Base-by-base conservation (phyloP, 2,888 invertebrate species). In the Unio delphinus region DNA sequence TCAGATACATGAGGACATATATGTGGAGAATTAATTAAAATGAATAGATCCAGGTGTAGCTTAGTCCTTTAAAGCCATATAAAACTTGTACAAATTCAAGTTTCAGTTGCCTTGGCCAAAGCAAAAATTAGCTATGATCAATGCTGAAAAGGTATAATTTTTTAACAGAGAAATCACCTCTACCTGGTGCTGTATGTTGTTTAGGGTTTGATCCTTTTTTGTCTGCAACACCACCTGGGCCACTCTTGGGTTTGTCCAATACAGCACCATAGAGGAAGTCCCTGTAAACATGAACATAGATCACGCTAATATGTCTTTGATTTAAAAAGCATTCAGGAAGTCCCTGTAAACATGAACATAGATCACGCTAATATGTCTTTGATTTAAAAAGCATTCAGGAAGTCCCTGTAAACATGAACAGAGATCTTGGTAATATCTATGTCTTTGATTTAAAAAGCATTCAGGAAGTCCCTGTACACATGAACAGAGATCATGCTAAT, bases 251-350 rank as follows among this genome's bases (percentile, higher is more conserved):
- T 70, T 80, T 85, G 66, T 86, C 86, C 57, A 86, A 69, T 18
- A 85, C 65, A 28, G 83, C 80, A 34, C 82, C 84, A 79, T 83
- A 86, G 64, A 86, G 67, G 69, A 81, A 80, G 11, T 74, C 76
- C 85, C 84, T 88, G 72, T 86, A 45, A 45, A 45, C 15, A 45
- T 45, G 45, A 45, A 64, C 20, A 45, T 55, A 26, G n/a, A 26
- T 15, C 59, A 59, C 11, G 15, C 20, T 23, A 62, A 28, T 18
- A n/a, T 30, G 0, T n/a, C 17, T 62, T 45, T 34, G 34, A 34
- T 34, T 34, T 34, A 34, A 34, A 34, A 34, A 34, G 34, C 84
- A 79, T 83, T 85, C 65, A 86, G 67, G 68, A 81, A 80, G 11
- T 74, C 76, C 84, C 84, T 88, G 72, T 86, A 34, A 34, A 34